These are phyloP conservation scores for Vanessa cardui DNA, from an alignment of 2,888 invertebrate species.

Conservation along the genomic window DNA sequence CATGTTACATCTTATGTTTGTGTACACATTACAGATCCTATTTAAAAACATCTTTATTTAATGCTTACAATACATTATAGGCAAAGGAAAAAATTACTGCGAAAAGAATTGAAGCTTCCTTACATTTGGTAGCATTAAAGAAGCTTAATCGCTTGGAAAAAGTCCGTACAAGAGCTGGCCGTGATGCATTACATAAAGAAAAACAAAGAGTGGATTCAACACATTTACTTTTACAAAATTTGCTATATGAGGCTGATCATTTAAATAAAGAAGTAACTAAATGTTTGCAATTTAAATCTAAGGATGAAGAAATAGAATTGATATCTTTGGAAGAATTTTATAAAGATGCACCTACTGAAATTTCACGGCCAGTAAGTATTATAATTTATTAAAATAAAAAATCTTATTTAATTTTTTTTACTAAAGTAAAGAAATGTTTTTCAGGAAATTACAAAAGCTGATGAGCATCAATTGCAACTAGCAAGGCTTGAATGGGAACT, in stretches of 20 bases:
- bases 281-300: constrained; percentile 96
- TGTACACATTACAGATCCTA: too few relatives aligned
- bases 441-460: constrained; percentile 85
- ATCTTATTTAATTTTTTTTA: background rate
- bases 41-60: background rate
- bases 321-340: constrained; percentile 93
- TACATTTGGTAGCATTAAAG: constrained; percentile 91
- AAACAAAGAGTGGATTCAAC: constrained; percentile 95
- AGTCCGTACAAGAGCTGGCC: constrained; percentile 90
- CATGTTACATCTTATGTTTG: too few relatives aligned
- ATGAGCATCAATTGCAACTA: constrained; percentile 91
- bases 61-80: constrained; percentile 60
- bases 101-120: constrained; percentile 87
- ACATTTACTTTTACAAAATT: constrained; percentile 94
- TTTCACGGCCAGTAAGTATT: constrained; percentile 85
- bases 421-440: constrained; percentile 16
- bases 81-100: constrained; percentile 84
- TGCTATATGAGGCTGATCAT: constrained; percentile 96
- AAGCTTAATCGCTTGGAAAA: constrained; percentile 96
- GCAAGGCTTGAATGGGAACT: constrained; percentile 96
- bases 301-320: constrained; percentile 96
- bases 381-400: too few relatives aligned
- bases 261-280: constrained; percentile 97
- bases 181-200: constrained; percentile 91
- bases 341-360: constrained; percentile 87